Evolutionary conservation across 2,797 vertebrate genomes (phyloP).

Genomic region (Cheirogaleus major): DNA sequence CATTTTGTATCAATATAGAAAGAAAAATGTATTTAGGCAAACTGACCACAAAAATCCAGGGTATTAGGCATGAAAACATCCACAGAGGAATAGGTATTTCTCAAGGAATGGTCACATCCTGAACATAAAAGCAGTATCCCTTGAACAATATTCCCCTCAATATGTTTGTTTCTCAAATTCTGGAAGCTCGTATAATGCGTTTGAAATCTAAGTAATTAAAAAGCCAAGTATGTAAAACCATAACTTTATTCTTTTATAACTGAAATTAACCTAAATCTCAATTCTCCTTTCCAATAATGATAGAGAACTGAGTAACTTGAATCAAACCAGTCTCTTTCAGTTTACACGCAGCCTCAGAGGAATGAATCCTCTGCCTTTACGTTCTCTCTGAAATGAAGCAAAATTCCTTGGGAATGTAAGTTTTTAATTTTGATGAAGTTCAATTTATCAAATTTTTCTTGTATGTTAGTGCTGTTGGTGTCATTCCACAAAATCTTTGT

Average conservation of each 20-base stretch:
- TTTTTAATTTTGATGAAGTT: slow-evolving; percentile 8
- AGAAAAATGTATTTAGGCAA: background rate
- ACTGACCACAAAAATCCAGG: background rate
- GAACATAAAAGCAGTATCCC: background rate
- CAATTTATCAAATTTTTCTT: background rate
- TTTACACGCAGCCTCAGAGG: background rate
- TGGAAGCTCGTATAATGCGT: background rate
- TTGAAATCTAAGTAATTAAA: slow-evolving; percentile 36
- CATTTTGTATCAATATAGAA: background rate
- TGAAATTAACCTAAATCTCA: slow-evolving; percentile 57
- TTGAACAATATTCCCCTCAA: background rate
- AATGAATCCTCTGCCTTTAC: background rate
- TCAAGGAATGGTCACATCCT: background rate
- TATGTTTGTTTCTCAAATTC: slow-evolving; percentile 26
- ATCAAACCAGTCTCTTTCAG: background rate
- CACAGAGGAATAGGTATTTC: background rate
- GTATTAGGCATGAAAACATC: background rate
- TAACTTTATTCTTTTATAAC: slow-evolving; percentile 34
- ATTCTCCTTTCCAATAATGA: slow-evolving; percentile 28
- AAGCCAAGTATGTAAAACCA: slow-evolving; percentile 1
- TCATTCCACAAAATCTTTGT: background rate
- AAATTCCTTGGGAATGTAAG: background rate
- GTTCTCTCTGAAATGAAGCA: background rate
- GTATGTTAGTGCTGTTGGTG: background rate
- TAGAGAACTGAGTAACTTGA: slow-evolving; percentile 10